A percentile compares a stretch with the other conserved stretches of the same genome.
Conservation (phyloP, 2,797 vertebrate species). For the Hirundo rustica region DNA sequence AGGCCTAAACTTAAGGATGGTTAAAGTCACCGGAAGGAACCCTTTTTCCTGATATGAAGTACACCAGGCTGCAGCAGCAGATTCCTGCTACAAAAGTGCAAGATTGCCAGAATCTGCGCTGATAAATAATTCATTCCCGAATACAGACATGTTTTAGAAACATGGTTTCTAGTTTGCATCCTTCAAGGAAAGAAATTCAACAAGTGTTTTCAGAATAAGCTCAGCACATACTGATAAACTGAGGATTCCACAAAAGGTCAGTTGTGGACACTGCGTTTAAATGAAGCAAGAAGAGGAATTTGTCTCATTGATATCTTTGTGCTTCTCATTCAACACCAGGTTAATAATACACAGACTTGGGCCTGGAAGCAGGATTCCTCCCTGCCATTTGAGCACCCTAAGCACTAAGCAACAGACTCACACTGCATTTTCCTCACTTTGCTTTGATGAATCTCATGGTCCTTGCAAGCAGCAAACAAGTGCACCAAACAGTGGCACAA, state of each 20-base stretch:
- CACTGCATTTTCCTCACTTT: neutral
- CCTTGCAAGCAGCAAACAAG: neutral
- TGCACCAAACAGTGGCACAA: neutral
- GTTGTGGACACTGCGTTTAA: neutral
- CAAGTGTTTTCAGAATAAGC: neutral
- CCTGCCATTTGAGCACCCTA: neutral
- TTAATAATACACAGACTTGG: conserved; percentile 18
- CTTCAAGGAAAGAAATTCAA: neutral
- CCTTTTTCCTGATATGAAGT: neutral
- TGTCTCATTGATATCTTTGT: neutral
- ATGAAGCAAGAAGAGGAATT: neutral
- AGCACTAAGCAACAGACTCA: neutral
- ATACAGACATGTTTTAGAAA: neutral
- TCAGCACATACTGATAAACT: neutral
- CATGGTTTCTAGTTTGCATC: neutral
- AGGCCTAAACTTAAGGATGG: neutral
- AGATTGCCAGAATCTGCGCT: neutral
- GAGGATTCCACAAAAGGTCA: neutral
- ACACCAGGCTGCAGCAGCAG: neutral
- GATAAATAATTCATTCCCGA: neutral
- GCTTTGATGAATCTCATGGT: neutral
- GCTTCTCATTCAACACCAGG: neutral
- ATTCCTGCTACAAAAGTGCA: neutral
- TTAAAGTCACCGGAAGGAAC: neutral
- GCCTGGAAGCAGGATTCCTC: neutral